phyloP scores from a whole-genome alignment of 2,113 vertebrate genomes.

The Cyrtonyx montezumae region DNA sequence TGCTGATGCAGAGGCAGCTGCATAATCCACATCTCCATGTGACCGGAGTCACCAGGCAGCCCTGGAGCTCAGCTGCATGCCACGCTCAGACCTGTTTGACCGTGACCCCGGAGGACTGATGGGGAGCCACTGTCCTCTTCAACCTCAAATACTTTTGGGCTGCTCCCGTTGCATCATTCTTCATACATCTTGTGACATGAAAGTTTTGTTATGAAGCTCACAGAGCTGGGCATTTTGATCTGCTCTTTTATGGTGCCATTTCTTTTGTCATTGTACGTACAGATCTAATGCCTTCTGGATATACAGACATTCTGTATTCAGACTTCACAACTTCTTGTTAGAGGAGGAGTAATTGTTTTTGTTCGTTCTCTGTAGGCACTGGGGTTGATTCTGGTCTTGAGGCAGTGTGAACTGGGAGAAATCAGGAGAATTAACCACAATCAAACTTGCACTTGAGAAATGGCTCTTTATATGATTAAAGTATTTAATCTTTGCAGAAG shows the following conservation, averaged over 20 bases:
- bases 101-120: fast-evolving
- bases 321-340: neutral
- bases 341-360: neutral
- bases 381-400: neutral
- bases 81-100: neutral
- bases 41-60: neutral
- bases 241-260: neutral
- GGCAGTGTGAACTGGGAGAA: neutral
- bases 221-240: neutral
- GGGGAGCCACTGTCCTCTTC: neutral
- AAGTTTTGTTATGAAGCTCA: neutral
- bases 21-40: neutral
- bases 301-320: neutral
- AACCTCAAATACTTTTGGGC: neutral
- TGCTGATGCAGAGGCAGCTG: neutral
- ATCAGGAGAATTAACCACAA: conserved; percentile 2
- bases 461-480: neutral
- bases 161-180: neutral
- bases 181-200: neutral
- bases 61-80: neutral
- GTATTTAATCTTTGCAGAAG: conserved; percentile 29
- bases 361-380: neutral
- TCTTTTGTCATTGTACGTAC: neutral
- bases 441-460: neutral
- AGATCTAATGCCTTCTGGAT: neutral